Evolutionary conservation across 37 sponge, comb jelly and placozoan genomes (phyloP), one percentile per base, ranked within the genome.

Genomic region (Halichondria panicea): DNA sequence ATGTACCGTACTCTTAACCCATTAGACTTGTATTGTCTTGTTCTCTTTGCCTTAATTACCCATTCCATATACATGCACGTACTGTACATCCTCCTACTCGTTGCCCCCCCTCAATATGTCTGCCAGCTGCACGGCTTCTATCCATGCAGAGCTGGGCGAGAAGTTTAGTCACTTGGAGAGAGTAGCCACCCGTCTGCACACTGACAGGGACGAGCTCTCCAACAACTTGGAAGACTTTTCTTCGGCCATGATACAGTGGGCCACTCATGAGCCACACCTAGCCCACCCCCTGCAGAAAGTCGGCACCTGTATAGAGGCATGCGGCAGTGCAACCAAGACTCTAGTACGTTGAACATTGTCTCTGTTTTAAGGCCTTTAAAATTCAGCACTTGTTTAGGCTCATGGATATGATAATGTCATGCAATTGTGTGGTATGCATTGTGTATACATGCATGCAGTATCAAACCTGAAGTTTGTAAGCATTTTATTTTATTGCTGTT

Each of bases 161-260:
- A 85, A 81, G 68, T 36, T 85, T 66, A 59, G 79, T 39, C 45
- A 62, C 2, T 4, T 91, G 55, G 91, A 91, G 54, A 77, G 74
- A 18, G 44, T 73, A 12, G 84, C 45, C 3, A 70, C 66, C 15
- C 67, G 83, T 11, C 67, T 91, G 55, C 81, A 81, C 57, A n/a
- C 44, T 40, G 91, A 91, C 55, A 39, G 86, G 25, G 76, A 85
- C 31, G 86, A 63, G 1, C 55, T 82, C 9, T 0, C 35, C 5
- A 2, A 11, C 0, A 27, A 33, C 6, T 19, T 53, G 41, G 74
- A 63, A 18, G 76, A 81, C 55, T 80, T 90, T 31, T 43, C 71
- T 9, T n/a, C 76, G 19, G 58, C 72, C 33, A 24, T 81, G 22
- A 30, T 67, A 60, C 76, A 72, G 28, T 91, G 91, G 91, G 42